Evolutionary conservation across 2,797 vertebrate species (phyloP), one percentile per base, ranked within the genome.

Genomic region (Lutjanus argentimaculatus): DNA sequence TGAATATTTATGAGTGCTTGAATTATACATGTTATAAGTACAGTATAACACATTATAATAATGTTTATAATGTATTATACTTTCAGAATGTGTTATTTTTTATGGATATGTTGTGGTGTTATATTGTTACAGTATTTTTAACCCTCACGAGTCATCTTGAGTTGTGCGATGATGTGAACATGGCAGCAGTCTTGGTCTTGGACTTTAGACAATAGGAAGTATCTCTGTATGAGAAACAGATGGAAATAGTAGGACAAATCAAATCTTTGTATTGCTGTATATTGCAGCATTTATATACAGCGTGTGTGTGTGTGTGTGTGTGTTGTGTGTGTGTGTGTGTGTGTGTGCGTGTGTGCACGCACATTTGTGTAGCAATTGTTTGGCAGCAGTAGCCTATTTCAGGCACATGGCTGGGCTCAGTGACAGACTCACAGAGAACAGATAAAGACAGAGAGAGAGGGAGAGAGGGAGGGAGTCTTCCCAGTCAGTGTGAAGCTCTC

Each of bases 391-490:
- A 36, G 30, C 30, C 30, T 36, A 91, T 92, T 93, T 92, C 51
- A 85, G 83, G 90, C 85, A 85, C 91, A 94, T 93, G 89, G 89
- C 74, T 80, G 75, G 80, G 85, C 88, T 87, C 75, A 78, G 79
- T 91, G 85, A 91, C 84, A 90, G 87, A 73, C 85, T 82, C 76
- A 72, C 61, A 75, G 85, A 58, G 83, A 84, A 65, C 13, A 85
- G 81, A 83, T 71, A 86, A 59, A 79, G 76, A 62, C 16, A 46
- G 22, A 77, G 66, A 17, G 66, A 61, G 72, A 49, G 56, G 63
- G 68, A 67, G 69, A 36, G 63, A 52, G 75, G 42, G 73, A 72
- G 86, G 78, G 80, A 85, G 83, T 75, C 85, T 82, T 87, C 79
- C 87, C 89, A 89, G 90, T 85, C 86, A 90, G 64, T 75, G 83